Evolutionary conservation across 2,113 vertebrate genomes (phyloP), one percentile per base, ranked within the genome.

Genomic region (Dasyornis broadbenti): DNA sequence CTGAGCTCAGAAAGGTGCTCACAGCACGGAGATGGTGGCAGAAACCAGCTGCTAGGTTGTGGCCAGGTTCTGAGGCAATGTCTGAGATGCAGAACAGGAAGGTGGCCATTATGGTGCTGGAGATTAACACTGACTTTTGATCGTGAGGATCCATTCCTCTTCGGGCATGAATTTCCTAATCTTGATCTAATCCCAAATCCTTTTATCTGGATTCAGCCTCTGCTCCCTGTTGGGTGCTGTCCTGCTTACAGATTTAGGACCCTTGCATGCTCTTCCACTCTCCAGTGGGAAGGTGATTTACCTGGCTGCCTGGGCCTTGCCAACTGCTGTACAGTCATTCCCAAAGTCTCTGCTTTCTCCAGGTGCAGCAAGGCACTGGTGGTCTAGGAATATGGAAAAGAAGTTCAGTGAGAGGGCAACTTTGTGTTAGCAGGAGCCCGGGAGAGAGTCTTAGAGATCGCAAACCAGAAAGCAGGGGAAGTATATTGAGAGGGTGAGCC

Each of bases 1-100:
- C 15, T 40, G 80, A 49, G 44, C 50, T 82, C 75, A 84, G 69
- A 26, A 71, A 50, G 27, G 21, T 53, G 39, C 40, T 83, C 44
- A 35, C 15, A 30, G 54, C 45, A 37, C 23, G 1, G 3, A 49
- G 37, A 20, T 12, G 10, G 40, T 60, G 35, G 40, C 12, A 40
- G 28, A 17, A 60, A 49, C 33, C n/a, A 45, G 73, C 53, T 16
- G 26, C 15, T 2, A 7, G 26, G 21, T 76, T 40, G 24, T 42
- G 39, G 11, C 37, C 13, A 1, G 73, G 30, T 20, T 65, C 56
- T 27, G 50, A 37, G 64, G 27, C 0, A 0, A 15, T 35, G 35
- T 18, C 49, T 73, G 53, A 60, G 45, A 40, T 16, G 11, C 59
- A 59, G 49, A 72, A 35, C 0, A 56, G 37, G 65, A 57, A 94